Evolutionary conservation across 2,113 vertebrate genomes (phyloP).

Genomic region (Xyliphius kryptos): DNA sequence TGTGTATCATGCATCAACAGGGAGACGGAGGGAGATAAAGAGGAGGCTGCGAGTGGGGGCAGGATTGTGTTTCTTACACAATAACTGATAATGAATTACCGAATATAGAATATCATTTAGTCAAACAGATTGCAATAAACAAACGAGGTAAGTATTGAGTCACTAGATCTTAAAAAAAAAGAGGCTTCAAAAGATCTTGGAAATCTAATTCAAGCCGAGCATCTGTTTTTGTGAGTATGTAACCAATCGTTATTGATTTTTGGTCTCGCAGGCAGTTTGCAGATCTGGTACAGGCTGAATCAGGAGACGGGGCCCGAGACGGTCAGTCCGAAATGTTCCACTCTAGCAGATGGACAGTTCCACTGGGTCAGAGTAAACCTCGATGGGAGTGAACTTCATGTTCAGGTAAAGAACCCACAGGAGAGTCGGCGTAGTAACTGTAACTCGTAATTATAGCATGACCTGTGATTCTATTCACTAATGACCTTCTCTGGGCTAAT

Average conservation of each 20-base stretch:
- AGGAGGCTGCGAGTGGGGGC: neutral
- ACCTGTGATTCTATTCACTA: too few relatives aligned
- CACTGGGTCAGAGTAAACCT: slow-evolving; percentile 70
- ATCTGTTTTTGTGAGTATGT: slow-evolving; percentile 14
- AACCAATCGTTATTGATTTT: too few relatives aligned
- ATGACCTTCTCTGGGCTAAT: too few relatives aligned
- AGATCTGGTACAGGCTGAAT: slow-evolving; percentile 69
- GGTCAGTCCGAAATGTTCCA: slow-evolving; percentile 67
- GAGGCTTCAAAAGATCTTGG: neutral
- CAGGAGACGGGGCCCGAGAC: slow-evolving; percentile 59
- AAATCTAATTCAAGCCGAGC: neutral
- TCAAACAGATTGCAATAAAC: neutral
- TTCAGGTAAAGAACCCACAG: slow-evolving; percentile 62
- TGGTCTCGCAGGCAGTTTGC: slow-evolving; percentile 73
- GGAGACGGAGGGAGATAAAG: neutral
- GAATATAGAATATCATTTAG: neutral
- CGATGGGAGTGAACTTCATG: slow-evolving; percentile 64
- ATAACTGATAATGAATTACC: slow-evolving; percentile 2
- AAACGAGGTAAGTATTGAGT: neutral
- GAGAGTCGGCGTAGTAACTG: neutral
- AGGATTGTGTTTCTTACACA: slow-evolving; percentile 2
- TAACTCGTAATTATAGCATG: neutral
- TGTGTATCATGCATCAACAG: slow-evolving; percentile 12
- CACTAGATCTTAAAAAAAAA: too few relatives aligned
- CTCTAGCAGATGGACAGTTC: slow-evolving; percentile 69